Evolutionary conservation across 2,797 vertebrate genomes (phyloP), one percentile per base, ranked within the genome.

Genomic region (Chrysolophus pictus): DNA sequence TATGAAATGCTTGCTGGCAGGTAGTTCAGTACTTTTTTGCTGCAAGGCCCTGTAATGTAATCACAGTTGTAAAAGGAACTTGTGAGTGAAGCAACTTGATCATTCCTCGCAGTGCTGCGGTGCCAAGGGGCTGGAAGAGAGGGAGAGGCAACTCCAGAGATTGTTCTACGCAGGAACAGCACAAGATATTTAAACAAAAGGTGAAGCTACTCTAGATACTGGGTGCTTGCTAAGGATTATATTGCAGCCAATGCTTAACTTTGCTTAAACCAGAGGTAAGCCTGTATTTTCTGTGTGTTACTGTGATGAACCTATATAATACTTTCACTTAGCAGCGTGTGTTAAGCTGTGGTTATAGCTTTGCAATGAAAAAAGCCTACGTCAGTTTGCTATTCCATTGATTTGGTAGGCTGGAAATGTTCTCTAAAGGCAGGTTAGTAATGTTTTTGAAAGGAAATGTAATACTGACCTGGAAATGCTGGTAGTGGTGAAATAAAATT

Each of bases 201-300:
- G 93, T 94, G 93, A 91, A 96, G 83, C 59, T 87, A 67, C 82
- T 87, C 71, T 93, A 91, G 68, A 63, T 86, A 83, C 88, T n/a
- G 35, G 65, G 59, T 88, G 69, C 88, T 81, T 81, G 56, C 91
- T 82, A 64, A 90, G 83, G 91, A 96, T 92, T 94, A 65, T 88
- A 93, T 74, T 11, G 2, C 44, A 92, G 76, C 77, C 11, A 53
- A 80, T 92, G 93, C 94, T 96, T 92, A 84, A 79, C 75, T 94
- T 95, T 91, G 83, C 85, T 93, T 94, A 92, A 96, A 86, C 37
- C 90, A 62, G 83, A 97, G 97, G 97, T 97, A 97, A 98, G 97
- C 78, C 58, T 80, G 9, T 92, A 24, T 88, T 94, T 84, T 83
- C 11, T 93, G 9, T 82, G 31, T 78, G 82, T 92, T 93, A 35